Evolutionary conservation across 2,797 vertebrate species (phyloP), one percentile per base, ranked within the genome.

Genomic region (Helostoma temminkii): DNA sequence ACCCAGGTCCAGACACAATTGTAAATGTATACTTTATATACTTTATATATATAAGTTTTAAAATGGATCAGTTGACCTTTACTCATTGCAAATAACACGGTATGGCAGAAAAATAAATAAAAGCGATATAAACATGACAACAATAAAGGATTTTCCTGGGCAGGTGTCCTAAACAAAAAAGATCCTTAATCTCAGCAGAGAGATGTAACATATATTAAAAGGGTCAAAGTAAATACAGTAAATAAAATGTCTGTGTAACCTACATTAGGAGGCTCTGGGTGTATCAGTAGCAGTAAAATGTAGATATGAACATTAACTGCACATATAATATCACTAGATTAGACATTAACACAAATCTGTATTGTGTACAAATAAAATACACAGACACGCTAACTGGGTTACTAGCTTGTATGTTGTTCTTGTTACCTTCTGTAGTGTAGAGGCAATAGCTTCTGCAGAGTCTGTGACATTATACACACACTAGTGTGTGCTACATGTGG

Each of bases 401-500:
- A 10, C 12, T 26, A 21, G n/a, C 36, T 15, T 14, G 1, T 34
- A 3, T 16, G 12, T 37, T 37, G 3, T 37, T 26, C 4, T 39
- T 24, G 26, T 52, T 26, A 22, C 24, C 25, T 36, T 62, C 21
- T 6, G 48, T 5, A 19, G n/a, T 26, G 4, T 21, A 45, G 28
- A 21, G 9, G 3, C 5, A 57, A 10, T 19, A 36, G 28, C 30
- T 22, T 30, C 19, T 42, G 58, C 45, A 18, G 39, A 30, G 42
- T 16, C 16, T 16, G 47, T 24, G 15, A 19, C 46, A 56, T 66
- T 30, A 64, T 1, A 34, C 24, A 21, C 41, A 7, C 46, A 32
- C 22, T n/a, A 18, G n/a, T 64, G 12, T 37, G 36, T 37, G 14
- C 43, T 66, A 61, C 42, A 39, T 46, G 12, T 60, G 30, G 41